phyloP scores from a whole-genome alignment of 2,888 invertebrate genomes.

The Platycheirus rosarum region DNA sequence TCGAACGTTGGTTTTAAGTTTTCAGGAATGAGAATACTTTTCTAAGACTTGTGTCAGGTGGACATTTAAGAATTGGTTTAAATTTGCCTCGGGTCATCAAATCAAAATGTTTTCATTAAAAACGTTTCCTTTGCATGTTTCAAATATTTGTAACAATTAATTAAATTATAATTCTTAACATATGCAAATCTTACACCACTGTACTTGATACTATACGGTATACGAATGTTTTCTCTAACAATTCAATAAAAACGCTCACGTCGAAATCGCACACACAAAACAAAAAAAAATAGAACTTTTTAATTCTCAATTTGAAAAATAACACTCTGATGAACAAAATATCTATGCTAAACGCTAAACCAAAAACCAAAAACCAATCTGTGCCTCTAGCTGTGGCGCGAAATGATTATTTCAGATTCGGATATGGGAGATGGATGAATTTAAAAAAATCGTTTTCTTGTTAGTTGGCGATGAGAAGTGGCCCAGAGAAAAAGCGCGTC shows the following conservation, averaged over 20 bases:
- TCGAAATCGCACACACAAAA: constrained; percentile 44
- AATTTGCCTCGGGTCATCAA: no score
- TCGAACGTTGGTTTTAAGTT: no score
- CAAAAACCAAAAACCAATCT: constrained; percentile 33
- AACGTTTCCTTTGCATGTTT: no score
- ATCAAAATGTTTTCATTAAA: no score
- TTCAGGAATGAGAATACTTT: no score
- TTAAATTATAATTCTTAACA: no score
- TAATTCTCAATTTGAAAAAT: constrained; percentile 44
- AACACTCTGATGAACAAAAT: constrained; percentile 46
- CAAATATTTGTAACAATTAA: no score
- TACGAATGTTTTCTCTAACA: constrained; percentile 28
- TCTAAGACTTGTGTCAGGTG: no score
- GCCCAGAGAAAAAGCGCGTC: constrained; percentile 72
- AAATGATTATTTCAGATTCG: constrained; percentile 71
- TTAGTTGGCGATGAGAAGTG: constrained; percentile 70
- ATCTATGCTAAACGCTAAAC: background rate
- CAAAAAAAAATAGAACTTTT: constrained; percentile 54
- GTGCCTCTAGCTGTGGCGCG: constrained; percentile 47
- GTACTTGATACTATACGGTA: background rate
- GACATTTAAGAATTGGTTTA: no score
- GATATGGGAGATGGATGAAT: constrained; percentile 61
- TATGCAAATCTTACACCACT: no score
- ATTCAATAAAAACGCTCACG: constrained; percentile 64
- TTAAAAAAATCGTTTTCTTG: constrained; percentile 50